Conservation (phyloP, 2,888 invertebrate genomes). For the Glyphotaelius pellucidus region DNA sequence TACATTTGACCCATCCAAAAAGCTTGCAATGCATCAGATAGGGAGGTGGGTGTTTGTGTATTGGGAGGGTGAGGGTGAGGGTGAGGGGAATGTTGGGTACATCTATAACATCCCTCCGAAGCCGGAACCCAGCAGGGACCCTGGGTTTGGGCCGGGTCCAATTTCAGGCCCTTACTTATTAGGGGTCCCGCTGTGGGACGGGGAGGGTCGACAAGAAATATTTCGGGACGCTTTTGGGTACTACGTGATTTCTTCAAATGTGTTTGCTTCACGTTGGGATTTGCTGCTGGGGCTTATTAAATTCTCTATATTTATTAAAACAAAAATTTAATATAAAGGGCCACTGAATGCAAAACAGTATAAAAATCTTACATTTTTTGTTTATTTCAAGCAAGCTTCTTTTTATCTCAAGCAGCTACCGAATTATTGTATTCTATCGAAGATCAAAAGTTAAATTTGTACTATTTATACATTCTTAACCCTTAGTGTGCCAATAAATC, state of each 20-base stretch:
- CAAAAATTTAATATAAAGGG: neutral
- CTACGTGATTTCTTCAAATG: neutral
- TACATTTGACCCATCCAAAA: neutral
- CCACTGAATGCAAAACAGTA: too few relatives aligned
- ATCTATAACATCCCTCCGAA: constrained; percentile 2
- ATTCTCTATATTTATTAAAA: neutral
- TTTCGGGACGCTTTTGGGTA: constrained; percentile 23
- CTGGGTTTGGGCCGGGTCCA: constrained; percentile 10
- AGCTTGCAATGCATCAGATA: neutral
- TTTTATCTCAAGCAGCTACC: too few relatives aligned
- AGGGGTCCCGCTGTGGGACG: constrained; percentile 3
- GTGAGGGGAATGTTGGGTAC: neutral
- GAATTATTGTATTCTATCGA: too few relatives aligned
- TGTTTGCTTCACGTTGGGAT: neutral
- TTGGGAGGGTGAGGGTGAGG: neutral
- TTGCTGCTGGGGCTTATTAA: neutral
- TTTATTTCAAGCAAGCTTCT: too few relatives aligned
- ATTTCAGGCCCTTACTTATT: constrained; percentile 46
- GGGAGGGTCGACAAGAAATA: neutral
- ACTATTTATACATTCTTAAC: too few relatives aligned
- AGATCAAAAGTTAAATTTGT: too few relatives aligned
- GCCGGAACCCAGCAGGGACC: constrained; percentile 3
- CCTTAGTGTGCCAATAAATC: too few relatives aligned
- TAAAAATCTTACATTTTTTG: too few relatives aligned
- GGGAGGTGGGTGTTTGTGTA: neutral